Evolutionary conservation across 2,888 invertebrate genomes (phyloP).

Genomic region (Troides oblongomaculatus): DNA sequence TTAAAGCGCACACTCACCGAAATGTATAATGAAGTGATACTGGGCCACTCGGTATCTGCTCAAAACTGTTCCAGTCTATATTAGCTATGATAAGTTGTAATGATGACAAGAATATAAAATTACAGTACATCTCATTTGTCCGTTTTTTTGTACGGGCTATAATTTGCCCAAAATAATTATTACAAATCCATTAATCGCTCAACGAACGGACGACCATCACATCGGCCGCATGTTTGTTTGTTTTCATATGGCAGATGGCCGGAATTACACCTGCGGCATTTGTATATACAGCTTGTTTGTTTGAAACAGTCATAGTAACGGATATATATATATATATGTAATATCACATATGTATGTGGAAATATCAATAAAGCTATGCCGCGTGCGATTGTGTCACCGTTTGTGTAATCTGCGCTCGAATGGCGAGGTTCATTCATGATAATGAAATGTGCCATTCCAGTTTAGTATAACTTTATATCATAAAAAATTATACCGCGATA

Average conservation of each 20-base stretch:
- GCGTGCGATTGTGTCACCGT: too few relatives aligned
- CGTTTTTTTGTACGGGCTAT: neutral
- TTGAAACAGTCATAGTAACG: constrained; percentile 7
- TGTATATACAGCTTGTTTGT: constrained; percentile 14
- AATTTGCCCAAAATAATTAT: neutral
- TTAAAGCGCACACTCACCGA: too few relatives aligned
- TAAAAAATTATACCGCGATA: too few relatives aligned
- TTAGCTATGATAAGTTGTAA: too few relatives aligned
- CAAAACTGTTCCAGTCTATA: too few relatives aligned
- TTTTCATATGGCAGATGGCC: constrained; percentile 20
- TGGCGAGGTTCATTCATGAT: neutral
- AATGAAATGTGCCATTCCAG: neutral
- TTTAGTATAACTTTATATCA: too few relatives aligned
- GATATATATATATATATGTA: neutral
- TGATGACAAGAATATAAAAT: too few relatives aligned
- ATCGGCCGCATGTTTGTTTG: constrained; percentile 7
- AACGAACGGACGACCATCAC: neutral
- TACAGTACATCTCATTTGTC: neutral
- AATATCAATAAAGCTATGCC: constrained; percentile 1
- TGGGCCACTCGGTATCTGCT: too few relatives aligned
- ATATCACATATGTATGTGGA: neutral
- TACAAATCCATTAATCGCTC: neutral
- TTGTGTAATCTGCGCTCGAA: neutral
- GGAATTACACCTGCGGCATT: constrained; percentile 22
- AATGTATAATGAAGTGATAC: too few relatives aligned